Evolutionary conservation across 2,113 vertebrate species (phyloP).

Genomic region (Hepsetus odoe): DNA sequence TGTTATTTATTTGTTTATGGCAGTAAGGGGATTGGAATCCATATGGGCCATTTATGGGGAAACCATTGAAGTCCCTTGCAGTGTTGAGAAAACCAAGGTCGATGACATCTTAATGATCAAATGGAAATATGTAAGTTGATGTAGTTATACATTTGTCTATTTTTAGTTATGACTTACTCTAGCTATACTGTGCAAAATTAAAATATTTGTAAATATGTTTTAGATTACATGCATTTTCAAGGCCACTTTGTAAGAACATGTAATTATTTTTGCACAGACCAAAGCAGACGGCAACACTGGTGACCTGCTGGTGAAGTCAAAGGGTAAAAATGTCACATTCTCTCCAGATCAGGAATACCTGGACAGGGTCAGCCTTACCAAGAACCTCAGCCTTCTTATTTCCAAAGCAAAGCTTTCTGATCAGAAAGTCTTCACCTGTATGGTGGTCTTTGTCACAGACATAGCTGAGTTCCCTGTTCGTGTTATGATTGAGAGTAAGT

Average conservation of each 20-base stretch:
- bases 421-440: constrained; percentile 89
- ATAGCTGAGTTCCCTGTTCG: constrained; percentile 78
- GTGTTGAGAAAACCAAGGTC: constrained; percentile 44
- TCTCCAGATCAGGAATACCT: constrained; percentile 81
- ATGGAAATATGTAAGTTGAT: constrained; percentile 99
- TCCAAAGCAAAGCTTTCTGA: constrained; percentile 81
- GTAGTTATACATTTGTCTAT: no score
- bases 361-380: constrained; percentile 80
- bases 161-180: not conserved
- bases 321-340: constrained; percentile 51
- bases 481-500: constrained; percentile 92
- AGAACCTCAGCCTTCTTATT: constrained; percentile 85
- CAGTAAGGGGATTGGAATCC: constrained; percentile 79
- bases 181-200: not conserved
- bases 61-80: constrained; percentile 88
- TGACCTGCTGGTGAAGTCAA: constrained; percentile 64
- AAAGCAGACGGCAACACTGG: constrained; percentile 55
- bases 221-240: constrained; percentile 14
- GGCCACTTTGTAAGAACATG: constrained; percentile 22
- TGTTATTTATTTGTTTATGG: constrained; percentile 54
- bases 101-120: constrained; percentile 79
- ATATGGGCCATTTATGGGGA: constrained; percentile 85
- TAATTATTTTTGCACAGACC: constrained; percentile 57
- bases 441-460: constrained; percentile 77
- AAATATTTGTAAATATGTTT: not conserved